Evolutionary conservation across 2,113 vertebrate species (phyloP), one percentile per base, ranked within the genome.

Genomic region (Neolamprologus hecqui): DNA sequence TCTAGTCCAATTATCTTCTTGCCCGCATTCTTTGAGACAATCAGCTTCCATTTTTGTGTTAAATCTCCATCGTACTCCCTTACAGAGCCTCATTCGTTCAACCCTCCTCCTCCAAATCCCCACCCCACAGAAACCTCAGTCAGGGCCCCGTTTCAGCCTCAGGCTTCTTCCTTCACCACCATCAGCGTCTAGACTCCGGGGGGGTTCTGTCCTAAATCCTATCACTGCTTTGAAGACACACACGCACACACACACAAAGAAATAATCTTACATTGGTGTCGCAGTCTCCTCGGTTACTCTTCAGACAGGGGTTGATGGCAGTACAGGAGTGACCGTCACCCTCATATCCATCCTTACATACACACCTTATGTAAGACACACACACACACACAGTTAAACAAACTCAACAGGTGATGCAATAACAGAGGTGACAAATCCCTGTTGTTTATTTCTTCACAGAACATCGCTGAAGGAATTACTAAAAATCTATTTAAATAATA

Each of bases 261-360:
- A 11, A 5, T 2, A 23, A 31, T 40, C 98, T 98, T 92, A 99
- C 98, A 2, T 98, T 98, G 82, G 89, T 80, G 2, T 98, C 95
- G 63, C 99, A 99, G 35, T 96, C 97, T 54, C 98, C 98, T 8
- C 95, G 91, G 80, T 93, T 93, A 28, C 96, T 95, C 70, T 90
- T 96, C 60, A 95, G 94, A 89, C 99, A 99, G 81, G 95, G 94
- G 92, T 98, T 95, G 1, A 96, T 91, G 42, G 95, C 94, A n/a
- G 93, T 84, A 88, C 99, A 99, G 90, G 96, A 97, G 94, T 97
- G 96, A 23, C 99, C 98, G 0, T 99, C 97, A 0, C 99, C 99
- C 28, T 98, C 95, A 23, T 95, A 97, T 82, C 96, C 96, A 42
- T 95, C 88, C 23, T 35, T 81, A 42, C 96, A 97, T 58, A 95